Base-by-base conservation (phyloP, 2,797 vertebrate genomes). In the Schizopygopsis malacanthus region DNA sequence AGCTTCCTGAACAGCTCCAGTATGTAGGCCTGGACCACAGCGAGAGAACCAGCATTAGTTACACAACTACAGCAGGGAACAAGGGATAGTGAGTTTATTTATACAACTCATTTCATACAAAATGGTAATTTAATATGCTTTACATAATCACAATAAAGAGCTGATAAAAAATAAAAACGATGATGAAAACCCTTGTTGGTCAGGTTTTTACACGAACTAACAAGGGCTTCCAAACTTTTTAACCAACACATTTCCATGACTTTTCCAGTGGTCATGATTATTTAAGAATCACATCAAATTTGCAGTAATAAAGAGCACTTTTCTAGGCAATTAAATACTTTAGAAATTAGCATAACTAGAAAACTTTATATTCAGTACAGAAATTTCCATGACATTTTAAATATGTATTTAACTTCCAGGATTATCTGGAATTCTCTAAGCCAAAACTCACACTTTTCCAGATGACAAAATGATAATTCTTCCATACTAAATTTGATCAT, bases 1-100 rank as follows among this genome's bases (percentile, higher is more conserved):
- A 98, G 94, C 12, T 84, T 92, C 73, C 85, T 93, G 83, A 98
- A 96, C 76, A 99, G 91, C 75, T 93, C 86, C 81, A 98, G 89
- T 2, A 98, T 96, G 87, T 96, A 97, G 70, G 86, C 90, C 98
- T 98, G 92, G 67, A 25, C 65, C 33, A 85, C 59, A 88, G 71
- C 43, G 28, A 81, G 6, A 47, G 2, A 45, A 11, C 18, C 10
- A 79, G 56, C 56, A 67, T 77, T 9, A 82, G 12, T 18, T 47
- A 73, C 3, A 28, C 16, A 65, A 8, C 10, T 52, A 22, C 25
- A 52, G 39, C 72, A 76, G 28, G 47, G 10, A 76, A 20, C 7
- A 54, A 12, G 12, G 6, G 33, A 77, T 39, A 45, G 12, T 1
- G 3, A 69, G 20, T 13, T 71, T 16, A 16, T 28, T 50, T 50